Conservation (phyloP, 2,113 vertebrate genomes). For the Motacilla tschutschensis region DNA sequence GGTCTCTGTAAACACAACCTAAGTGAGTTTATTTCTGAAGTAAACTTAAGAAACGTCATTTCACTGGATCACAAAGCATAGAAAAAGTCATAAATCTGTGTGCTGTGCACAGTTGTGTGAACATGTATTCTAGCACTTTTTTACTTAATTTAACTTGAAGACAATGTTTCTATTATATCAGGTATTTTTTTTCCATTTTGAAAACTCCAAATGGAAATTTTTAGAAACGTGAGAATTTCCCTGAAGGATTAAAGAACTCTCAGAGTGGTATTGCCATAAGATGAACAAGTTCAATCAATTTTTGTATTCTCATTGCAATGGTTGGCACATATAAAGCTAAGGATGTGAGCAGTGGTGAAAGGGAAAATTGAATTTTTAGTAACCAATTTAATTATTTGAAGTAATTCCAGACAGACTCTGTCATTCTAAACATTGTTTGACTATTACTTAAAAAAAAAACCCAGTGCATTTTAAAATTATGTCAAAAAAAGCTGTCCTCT, state of each 20-base stretch:
- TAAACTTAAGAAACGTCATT: neutral
- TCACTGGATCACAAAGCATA: neutral
- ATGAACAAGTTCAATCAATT: neutral
- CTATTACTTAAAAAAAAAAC: neutral
- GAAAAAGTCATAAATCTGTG: neutral
- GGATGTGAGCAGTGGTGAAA: neutral
- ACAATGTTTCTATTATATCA: neutral
- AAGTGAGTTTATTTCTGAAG: conserved; percentile 8
- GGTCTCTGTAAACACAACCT: neutral
- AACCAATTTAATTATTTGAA: neutral
- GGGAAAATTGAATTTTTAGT: neutral
- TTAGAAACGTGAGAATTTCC: neutral
- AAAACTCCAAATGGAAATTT: neutral
- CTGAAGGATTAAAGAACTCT: neutral
- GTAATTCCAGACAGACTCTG: neutral
- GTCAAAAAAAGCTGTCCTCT: neutral
- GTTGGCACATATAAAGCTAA: neutral
- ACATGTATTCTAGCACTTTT: neutral
- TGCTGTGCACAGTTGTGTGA: neutral
- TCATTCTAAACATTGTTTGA: neutral
- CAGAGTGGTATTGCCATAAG: neutral
- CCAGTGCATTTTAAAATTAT: neutral
- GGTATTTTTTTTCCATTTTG: neutral
- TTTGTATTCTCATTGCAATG: neutral
- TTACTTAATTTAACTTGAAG: neutral